phyloP scores from a whole-genome alignment of 2,797 vertebrate genomes.

The Enteromius anoplus region DNA sequence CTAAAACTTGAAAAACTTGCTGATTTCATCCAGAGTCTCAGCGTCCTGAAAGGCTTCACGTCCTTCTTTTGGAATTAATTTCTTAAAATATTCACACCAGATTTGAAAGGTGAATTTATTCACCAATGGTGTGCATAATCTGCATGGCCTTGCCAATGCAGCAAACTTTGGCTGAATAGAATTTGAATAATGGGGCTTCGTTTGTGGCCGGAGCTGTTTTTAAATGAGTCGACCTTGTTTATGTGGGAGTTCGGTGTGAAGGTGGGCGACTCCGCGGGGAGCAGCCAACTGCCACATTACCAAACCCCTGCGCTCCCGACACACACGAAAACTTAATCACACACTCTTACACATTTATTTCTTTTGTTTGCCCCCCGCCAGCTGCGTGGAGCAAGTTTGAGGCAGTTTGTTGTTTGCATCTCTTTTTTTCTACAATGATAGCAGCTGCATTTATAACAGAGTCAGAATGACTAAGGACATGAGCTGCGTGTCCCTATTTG shows the following conservation, averaged over 20 bases:
- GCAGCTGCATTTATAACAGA: conserved; percentile 32
- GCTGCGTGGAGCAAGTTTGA: conserved; percentile 16
- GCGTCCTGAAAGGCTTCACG: not conserved
- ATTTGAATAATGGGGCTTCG: conserved; percentile 53
- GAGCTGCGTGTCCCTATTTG: conserved; percentile 41
- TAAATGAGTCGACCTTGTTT: conserved; percentile 44
- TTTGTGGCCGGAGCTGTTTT: conserved; percentile 48
- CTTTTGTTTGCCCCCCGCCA: conserved; percentile 14
- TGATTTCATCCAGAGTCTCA: conserved; percentile 1
- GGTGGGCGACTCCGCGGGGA: conserved; percentile 33
- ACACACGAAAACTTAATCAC: conserved; percentile 25
- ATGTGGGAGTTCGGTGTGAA: conserved; percentile 24
- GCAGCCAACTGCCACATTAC: conserved; percentile 26
- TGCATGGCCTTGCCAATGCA: conserved; percentile 51
- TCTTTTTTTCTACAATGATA: conserved; percentile 35
- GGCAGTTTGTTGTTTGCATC: conserved; percentile 28
- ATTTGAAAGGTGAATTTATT: conserved; percentile 57
- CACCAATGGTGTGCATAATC: conserved; percentile 53
- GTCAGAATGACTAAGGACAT: conserved; percentile 39
- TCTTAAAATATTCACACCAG: conserved; percentile 49
- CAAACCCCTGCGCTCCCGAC: conserved; percentile 35
- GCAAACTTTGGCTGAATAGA: conserved; percentile 53
- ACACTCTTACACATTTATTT: conserved; percentile 24
- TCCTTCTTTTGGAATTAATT: conserved; percentile 11
- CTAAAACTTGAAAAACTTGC: not conserved